Evolutionary conservation across 1,140 invertebrate species (phyloP).

Genomic region (Bombus waltoni): DNA sequence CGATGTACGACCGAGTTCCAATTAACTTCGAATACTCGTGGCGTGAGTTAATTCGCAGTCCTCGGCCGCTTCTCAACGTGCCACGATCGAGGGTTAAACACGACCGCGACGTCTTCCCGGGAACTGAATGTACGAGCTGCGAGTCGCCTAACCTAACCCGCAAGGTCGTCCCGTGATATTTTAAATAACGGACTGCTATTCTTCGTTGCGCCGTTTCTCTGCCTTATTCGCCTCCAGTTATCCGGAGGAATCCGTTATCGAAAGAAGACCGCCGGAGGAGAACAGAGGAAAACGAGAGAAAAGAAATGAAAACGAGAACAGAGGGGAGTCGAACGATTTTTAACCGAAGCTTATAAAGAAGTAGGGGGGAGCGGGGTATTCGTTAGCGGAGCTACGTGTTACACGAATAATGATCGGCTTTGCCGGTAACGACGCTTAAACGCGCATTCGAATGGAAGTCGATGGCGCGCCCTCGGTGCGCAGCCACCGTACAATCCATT

Average conservation of each 20-base stretch:
- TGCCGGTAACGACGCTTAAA: slow-evolving; percentile 16
- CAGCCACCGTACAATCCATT: slow-evolving; percentile 40
- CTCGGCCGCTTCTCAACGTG: neutral
- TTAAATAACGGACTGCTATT: slow-evolving; percentile 21
- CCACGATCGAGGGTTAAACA: slow-evolving; percentile 30
- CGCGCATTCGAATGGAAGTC: neutral
- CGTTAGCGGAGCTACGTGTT: neutral
- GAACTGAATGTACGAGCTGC: neutral
- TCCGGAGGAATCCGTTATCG: neutral
- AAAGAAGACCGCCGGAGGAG: too few relatives aligned
- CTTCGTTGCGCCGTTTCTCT: neutral
- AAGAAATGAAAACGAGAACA: neutral
- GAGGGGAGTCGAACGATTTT: too few relatives aligned
- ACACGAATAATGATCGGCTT: slow-evolving; percentile 11
- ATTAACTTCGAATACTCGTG: neutral
- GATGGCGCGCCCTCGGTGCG: slow-evolving; percentile 14
- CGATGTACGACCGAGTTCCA: neutral
- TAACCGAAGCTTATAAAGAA: too few relatives aligned
- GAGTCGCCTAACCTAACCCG: neutral
- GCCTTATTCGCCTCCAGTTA: neutral
- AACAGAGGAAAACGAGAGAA: too few relatives aligned
- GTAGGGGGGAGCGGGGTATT: neutral
- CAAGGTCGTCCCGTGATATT: slow-evolving; percentile 9
- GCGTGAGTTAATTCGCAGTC: neutral
- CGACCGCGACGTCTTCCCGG: neutral